phyloP scores from a whole-genome alignment of 1,140 invertebrate species.

The Pogonomyrmex barbatus region DNA sequence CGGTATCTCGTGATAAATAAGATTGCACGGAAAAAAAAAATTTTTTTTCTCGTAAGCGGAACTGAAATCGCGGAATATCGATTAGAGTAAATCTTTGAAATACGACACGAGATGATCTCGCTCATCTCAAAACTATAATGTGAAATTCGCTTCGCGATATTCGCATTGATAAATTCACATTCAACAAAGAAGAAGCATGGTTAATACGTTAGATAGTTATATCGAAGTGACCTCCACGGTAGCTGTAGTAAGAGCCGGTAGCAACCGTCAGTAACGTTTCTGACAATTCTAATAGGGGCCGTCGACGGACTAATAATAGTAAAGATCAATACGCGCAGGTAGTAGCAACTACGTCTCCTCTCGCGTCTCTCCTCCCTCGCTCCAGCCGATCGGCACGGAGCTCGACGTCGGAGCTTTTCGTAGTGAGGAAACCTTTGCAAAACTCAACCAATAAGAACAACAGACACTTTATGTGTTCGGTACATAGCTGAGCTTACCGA shows the following conservation, averaged over 20 bases:
- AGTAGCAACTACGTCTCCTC: constrained; percentile 63
- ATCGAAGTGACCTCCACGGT: constrained; percentile 43
- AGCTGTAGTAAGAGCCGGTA: constrained; percentile 39
- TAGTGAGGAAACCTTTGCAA: constrained; percentile 55
- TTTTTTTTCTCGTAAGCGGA: background rate
- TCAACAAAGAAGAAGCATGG: background rate
- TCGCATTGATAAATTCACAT: constrained; percentile 11
- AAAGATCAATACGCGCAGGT: constrained; percentile 78
- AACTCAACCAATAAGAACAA: constrained; percentile 50
- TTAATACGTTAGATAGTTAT: constrained; percentile 47
- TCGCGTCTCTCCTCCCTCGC: constrained; percentile 34
- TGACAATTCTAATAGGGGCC: constrained; percentile 77
- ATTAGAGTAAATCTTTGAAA: constrained; percentile 2
- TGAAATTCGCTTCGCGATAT: constrained; percentile 12
- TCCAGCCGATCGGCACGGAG: constrained; percentile 40
- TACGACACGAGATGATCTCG: background rate
- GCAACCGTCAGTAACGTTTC: constrained; percentile 60
- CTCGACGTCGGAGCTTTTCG: constrained; percentile 48
- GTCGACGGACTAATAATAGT: constrained; percentile 81
- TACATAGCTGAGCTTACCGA: constrained; percentile 29
- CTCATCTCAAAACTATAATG: background rate
- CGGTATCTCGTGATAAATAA: background rate
- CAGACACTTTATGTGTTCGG: constrained; percentile 44
- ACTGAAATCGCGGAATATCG: background rate
- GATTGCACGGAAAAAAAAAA: background rate